phyloP scores from a whole-genome alignment of 2,797 vertebrate species.

The Parotocinclus haroldoi region DNA sequence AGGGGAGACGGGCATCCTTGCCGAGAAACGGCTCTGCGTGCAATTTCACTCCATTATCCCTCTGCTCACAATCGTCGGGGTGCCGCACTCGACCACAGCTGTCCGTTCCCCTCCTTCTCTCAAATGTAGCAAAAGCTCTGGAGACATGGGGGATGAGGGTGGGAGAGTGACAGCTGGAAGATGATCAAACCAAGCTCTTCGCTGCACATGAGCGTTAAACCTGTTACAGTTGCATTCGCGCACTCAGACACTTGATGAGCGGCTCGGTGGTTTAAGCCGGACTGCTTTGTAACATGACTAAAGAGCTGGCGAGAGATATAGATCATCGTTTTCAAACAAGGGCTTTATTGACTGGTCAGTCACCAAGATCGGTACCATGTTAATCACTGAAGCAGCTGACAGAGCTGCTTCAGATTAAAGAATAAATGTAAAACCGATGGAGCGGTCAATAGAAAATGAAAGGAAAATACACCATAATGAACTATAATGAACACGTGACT shows the following conservation, averaged over 20 bases:
- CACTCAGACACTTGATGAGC: conserved; percentile 8
- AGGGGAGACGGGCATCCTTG: conserved; percentile 41
- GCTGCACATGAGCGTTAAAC: conserved; percentile 24
- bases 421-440: too few species aligned
- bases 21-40: conserved; percentile 43
- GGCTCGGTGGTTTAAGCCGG: conserved; percentile 18
- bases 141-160: conserved; percentile 35
- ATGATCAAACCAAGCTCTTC: conserved; percentile 34
- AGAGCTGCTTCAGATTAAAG: conserved; percentile 28
- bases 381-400: conserved; percentile 27
- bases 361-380: conserved; percentile 11
- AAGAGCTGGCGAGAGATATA: conserved; percentile 26
- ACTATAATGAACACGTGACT: too few species aligned
- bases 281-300: conserved; percentile 20
- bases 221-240: conserved; percentile 22
- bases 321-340: conserved; percentile 29
- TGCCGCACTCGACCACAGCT: conserved; percentile 55
- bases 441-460: too few species aligned
- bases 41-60: conserved; percentile 63
- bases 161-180: conserved; percentile 22
- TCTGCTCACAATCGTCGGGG: conserved; percentile 52
- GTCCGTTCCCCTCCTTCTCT: conserved; percentile 26
- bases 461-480: too few species aligned
- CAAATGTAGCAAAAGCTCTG: conserved; percentile 41
- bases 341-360: conserved; percentile 21